phyloP scores from a whole-genome alignment of 1,140 invertebrate genomes.

The Formica selysi region DNA sequence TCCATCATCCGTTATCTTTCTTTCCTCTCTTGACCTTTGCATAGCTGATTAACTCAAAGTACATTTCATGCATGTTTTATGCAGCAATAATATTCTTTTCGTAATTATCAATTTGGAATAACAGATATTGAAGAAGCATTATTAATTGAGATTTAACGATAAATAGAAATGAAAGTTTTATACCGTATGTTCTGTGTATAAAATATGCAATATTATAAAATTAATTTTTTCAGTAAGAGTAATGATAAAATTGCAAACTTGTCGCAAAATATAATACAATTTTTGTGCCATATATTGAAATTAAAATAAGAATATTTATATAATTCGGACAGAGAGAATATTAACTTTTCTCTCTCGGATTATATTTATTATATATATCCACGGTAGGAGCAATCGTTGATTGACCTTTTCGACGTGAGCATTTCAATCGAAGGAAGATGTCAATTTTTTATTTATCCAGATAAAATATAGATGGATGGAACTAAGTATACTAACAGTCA shows the following conservation, averaged over 20 bases:
- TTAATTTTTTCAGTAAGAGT: not conserved
- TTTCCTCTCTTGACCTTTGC: constrained; percentile 13
- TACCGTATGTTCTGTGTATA: not conserved
- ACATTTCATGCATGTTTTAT: not conserved
- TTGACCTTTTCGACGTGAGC: constrained; percentile 27
- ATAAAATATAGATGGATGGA: constrained; percentile 3
- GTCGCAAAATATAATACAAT: not conserved
- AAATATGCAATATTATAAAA: not conserved
- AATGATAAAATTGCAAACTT: constrained; percentile 4
- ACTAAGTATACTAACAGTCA: not conserved
- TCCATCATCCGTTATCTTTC: constrained; percentile 18
- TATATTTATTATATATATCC: not conserved
- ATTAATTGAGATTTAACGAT: not conserved
- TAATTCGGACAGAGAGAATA: not conserved
- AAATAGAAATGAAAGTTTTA: not conserved
- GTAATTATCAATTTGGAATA: constrained; percentile 23
- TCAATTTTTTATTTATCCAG: constrained; percentile 2
- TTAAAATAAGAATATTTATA: constrained; percentile 9
- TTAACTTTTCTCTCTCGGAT: not conserved
- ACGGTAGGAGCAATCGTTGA: not conserved
- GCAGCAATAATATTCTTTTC: not conserved
- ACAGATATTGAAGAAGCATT: not conserved
- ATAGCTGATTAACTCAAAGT: not conserved
- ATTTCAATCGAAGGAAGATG: constrained; percentile 3
- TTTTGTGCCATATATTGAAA: not conserved